phyloP scores from a whole-genome alignment of 2,113 vertebrate species.

The Pagrus major region DNA sequence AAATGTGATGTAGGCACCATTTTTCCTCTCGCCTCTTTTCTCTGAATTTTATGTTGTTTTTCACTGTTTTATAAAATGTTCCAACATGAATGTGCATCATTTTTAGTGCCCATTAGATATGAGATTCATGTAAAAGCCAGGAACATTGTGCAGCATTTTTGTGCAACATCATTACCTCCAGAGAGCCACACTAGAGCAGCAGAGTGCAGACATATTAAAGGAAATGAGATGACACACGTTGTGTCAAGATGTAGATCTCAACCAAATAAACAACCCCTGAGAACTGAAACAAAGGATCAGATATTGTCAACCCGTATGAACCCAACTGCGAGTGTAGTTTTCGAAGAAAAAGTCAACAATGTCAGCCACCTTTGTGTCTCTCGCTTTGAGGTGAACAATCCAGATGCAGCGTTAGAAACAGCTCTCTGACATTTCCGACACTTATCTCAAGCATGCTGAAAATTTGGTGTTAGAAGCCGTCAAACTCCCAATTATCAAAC shows the following conservation, averaged over 20 bases:
- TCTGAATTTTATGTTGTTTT: neutral
- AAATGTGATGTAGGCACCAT: neutral
- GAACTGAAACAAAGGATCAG: neutral
- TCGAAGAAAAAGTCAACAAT: neutral
- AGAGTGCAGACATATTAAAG: neutral
- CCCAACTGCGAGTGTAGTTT: neutral
- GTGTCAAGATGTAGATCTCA: neutral
- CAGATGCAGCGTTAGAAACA: conserved; percentile 12
- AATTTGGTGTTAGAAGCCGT: conserved; percentile 78
- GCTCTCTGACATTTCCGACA: conserved; percentile 23
- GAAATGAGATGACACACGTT: neutral
- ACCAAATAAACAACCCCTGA: neutral
- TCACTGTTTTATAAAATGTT: neutral
- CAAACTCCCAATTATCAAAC: conserved; percentile 81
- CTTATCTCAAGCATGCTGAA: conserved; percentile 52
- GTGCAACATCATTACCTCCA: neutral
- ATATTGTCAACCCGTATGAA: neutral
- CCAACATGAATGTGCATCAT: neutral
- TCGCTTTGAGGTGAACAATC: conserved; percentile 15
- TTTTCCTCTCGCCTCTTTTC: neutral
- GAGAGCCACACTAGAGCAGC: neutral
- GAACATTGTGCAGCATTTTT: neutral
- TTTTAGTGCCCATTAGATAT: neutral
- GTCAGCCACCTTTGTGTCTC: conserved; percentile 23
- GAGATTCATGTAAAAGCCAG: neutral